A percentile compares a stretch with the other conserved stretches of the same genome.
Conservation (phyloP, 2,797 vertebrate genomes). For the Sandelia bainsii region DNA sequence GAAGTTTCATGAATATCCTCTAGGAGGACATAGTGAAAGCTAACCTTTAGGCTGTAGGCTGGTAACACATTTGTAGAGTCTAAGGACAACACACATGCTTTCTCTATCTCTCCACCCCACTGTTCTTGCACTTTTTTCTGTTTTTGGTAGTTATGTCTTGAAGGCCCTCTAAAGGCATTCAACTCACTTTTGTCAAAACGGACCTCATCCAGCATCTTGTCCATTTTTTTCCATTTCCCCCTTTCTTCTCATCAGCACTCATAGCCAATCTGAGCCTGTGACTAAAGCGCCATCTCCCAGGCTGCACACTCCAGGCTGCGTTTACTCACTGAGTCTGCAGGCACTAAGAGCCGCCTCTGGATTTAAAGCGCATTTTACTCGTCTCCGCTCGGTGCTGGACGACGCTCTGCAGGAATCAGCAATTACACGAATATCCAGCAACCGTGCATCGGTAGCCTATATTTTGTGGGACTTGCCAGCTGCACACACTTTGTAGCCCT, state of each 20-base stretch:
- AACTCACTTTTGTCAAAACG: too few relatives aligned
- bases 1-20: constrained; percentile 34
- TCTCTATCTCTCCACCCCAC: not conserved
- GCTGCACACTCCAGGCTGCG: constrained; percentile 58
- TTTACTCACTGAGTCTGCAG: constrained; percentile 48
- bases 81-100: not conserved
- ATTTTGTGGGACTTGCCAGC: constrained; percentile 15
- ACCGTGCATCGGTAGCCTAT: constrained; percentile 7
- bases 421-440: constrained; percentile 30
- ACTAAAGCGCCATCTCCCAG: constrained; percentile 71
- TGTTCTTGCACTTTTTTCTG: not conserved
- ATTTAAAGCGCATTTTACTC: constrained; percentile 53
- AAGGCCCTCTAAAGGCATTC: too few relatives aligned
- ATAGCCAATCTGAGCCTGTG: constrained; percentile 53
- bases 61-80: too few relatives aligned
- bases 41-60: constrained; percentile 4
- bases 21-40: constrained; percentile 8
- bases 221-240: constrained; percentile 14
- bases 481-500: constrained; percentile 34
- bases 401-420: constrained; percentile 49
- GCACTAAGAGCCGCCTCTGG: constrained; percentile 54
- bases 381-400: constrained; percentile 36
- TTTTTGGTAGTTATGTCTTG: not conserved
- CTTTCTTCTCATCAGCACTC: constrained; percentile 26
- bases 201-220: not conserved